Base-by-base conservation (phyloP, 2,888 invertebrate species). In the Heliconius sara region DNA sequence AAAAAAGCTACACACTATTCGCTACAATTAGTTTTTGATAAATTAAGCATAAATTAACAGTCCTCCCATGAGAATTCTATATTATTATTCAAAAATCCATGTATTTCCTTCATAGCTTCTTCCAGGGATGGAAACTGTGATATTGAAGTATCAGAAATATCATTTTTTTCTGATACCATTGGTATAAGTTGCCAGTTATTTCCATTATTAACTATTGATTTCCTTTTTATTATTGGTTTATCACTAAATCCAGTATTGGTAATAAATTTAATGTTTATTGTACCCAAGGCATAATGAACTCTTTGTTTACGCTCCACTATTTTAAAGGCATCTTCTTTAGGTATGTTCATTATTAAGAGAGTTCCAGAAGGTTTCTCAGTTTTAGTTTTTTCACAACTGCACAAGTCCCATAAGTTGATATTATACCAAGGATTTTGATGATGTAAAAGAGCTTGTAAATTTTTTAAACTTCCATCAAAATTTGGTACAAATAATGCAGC, bases 351-450 rank as follows among this genome's bases (percentile, higher is more conserved):
- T 27, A 13, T 71, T 71, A 71, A 27, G 27, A 71, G 47, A 22
- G 25, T 47, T 47, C 70, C 70, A 71, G 70, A 47, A 27, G 70
- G 47, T 13, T 25, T 25, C 4, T 71, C 43, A 47, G 25, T 71
- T 47, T 19, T 39, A 71, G 70, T 71, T 16, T 25, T 13, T 47
- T 71, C 70, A 71, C 9, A 71, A 47, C 70, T 71, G 25, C 3
- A 47, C 9, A 71, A 43, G 16, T 19, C 19, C 70, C 70, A 71
- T 10, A 47, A 47, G 3, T 25, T 25, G 12, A 71, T 25, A 71
- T 71, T 47, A 71, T 47, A 71, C 70, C 43, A 71, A 16, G 47
- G 70, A 71, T 71, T 71, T 71, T 71, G 70, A 25, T 43, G 7
- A 71, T 27, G 27, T n/a, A 71, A n/a, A 47, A 71, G 25, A 5